A percentile compares a stretch with the other conserved stretches of the same genome.
phyloP scores from a whole-genome alignment of 2,113 vertebrate genomes.

The Polypterus senegalus region DNA sequence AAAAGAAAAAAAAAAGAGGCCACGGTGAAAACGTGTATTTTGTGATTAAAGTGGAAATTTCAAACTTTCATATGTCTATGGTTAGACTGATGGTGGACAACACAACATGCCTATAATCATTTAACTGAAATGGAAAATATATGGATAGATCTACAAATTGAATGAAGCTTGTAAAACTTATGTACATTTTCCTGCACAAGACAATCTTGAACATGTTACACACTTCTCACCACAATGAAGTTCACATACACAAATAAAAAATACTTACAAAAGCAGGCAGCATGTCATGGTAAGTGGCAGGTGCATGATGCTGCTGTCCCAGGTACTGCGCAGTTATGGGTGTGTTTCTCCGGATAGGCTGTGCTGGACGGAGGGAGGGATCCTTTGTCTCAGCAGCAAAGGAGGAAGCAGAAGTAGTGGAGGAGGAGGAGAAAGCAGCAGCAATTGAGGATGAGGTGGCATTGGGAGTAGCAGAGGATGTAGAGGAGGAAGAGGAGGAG shows the following conservation, averaged over 20 bases:
- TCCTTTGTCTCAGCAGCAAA: slow-evolving; percentile 63
- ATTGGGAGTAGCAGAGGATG: slow-evolving; percentile 2
- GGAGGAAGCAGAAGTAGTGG: slow-evolving; percentile 19
- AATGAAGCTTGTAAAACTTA: too few relatives aligned
- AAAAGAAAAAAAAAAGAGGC: too few relatives aligned
- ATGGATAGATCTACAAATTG: too few relatives aligned
- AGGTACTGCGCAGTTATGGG: slow-evolving; percentile 56
- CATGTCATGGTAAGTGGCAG: slow-evolving; percentile 92
- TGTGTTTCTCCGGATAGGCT: slow-evolving; percentile 65
- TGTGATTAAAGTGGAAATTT: too few relatives aligned
- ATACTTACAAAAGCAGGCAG: slow-evolving; percentile 90
- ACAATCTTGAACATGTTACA: too few relatives aligned
- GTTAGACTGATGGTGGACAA: too few relatives aligned
- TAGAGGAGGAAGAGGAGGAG: slow-evolving; percentile 28
- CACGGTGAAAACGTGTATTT: too few relatives aligned
- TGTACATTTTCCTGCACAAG: too few relatives aligned
- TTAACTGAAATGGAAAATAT: too few relatives aligned
- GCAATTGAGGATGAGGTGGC: not conserved
- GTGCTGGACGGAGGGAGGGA: slow-evolving; percentile 76
- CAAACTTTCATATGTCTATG: too few relatives aligned
- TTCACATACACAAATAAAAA: not conserved
- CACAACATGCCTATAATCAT: too few relatives aligned
- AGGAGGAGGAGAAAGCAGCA: slow-evolving; percentile 1
- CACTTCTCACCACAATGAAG: not conserved
- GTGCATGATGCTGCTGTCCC: slow-evolving; percentile 75